Evolutionary conservation across 2,888 invertebrate species (phyloP), one percentile per base, ranked within the genome.

Genomic region (Pachycephus smyrnensis): DNA sequence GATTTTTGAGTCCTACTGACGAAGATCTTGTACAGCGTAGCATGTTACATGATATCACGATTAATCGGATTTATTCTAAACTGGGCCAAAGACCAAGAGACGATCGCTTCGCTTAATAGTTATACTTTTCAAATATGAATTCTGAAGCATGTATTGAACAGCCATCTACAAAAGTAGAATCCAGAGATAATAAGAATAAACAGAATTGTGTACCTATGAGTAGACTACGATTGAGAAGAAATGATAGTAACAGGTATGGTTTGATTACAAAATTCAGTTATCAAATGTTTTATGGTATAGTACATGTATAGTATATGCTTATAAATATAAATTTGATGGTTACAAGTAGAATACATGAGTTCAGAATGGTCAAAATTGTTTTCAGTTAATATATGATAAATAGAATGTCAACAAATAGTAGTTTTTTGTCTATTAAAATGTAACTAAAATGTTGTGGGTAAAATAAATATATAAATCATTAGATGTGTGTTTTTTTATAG

Each of bases 181-280:
- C 69, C 77, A 69, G 6, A 69, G 36, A 68, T 80, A 30, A 71
- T 68, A n/a, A 31, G 31, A 73, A 23, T 11, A 9, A 1, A 77
- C 69, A 74, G 23, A 30, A n/a, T 71, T 80, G 12, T 40, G 12
- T 31, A n/a, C 35, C 36, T 30, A 37, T 68, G 75, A 36, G 77
- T 36, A 81, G 78, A 76, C 73, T 81, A 37, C 68, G 77, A n/a
- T 35, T 80, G 31, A 80, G 76, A 75, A 78, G 73, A 74, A 73
- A 32, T 15, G 75, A 75, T 69, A 79, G 68, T 11, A 73, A 79
- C 77, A 82, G 82, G 82, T 82, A 82, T 76, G 80, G 23, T 23
- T 55, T 23, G 23, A 55, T 55, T 55, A 9, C 55, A 23, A 55
- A 23, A 55, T 55, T 23, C 9, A 55, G 55, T 55, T 55, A 23